Conservation (phyloP, 1,140 invertebrate species). For the Zaprionus camerounensis region DNA sequence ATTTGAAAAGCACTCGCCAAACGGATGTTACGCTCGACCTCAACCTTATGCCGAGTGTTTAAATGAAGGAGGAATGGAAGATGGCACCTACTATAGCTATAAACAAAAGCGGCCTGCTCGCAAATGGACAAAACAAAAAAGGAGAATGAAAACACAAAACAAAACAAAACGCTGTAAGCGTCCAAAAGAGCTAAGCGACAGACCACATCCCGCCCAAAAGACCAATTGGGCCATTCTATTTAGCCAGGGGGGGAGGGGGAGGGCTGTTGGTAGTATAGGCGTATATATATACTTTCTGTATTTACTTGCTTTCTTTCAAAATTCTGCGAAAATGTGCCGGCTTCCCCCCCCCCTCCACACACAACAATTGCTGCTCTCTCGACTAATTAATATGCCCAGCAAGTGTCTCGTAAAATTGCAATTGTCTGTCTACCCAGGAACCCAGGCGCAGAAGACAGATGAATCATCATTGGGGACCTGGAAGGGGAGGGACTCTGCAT, state of each 20-base stretch:
- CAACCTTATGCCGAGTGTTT: conserved; percentile 60
- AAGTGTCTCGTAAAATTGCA: conserved; percentile 47
- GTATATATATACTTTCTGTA: neutral
- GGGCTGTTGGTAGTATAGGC: too few species aligned
- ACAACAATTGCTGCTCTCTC: conserved; percentile 7
- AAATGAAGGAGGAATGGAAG: neutral
- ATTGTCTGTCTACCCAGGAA: conserved; percentile 64
- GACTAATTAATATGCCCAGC: conserved; percentile 73
- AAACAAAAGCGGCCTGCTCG: conserved; percentile 30
- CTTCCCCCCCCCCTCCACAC: conserved; percentile 37
- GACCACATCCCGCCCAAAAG: conserved; percentile 12
- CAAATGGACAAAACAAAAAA: conserved; percentile 19
- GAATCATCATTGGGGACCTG: conserved; percentile 2
- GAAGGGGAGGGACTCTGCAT: neutral
- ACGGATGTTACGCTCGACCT: conserved; percentile 78
- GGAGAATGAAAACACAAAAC: neutral
- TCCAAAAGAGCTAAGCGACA: conserved; percentile 18
- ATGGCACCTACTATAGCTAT: neutral
- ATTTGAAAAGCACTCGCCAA: conserved; percentile 78
- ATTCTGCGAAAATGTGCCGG: conserved; percentile 63
- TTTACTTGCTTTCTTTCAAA: conserved; percentile 14
- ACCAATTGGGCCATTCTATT: conserved; percentile 46
- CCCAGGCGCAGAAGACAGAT: conserved; percentile 2
- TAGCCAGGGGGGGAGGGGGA: neutral
- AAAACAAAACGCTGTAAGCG: conserved; percentile 32